Evolutionary conservation across 2,113 vertebrate genomes (phyloP).

Genomic region (Embiotoca jacksoni): DNA sequence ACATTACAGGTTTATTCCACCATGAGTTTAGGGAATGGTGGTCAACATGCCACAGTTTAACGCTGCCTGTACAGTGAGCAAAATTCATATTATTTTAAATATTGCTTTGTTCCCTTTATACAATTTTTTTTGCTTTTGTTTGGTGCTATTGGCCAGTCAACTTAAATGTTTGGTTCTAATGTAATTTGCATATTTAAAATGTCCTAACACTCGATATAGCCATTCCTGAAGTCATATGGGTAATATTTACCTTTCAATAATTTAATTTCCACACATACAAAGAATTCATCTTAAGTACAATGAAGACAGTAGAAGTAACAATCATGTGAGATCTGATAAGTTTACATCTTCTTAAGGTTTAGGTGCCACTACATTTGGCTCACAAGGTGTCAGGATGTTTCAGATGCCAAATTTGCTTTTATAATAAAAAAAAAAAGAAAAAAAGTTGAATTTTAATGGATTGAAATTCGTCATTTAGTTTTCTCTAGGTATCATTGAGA

Average conservation of each 20-base stretch:
- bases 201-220: slow-evolving; percentile 29
- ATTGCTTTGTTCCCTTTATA: slow-evolving; percentile 67
- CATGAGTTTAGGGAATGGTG: slow-evolving; percentile 12
- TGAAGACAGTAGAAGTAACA: not conserved
- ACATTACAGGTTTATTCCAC: slow-evolving; percentile 33
- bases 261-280: slow-evolving; percentile 8
- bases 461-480: too few relatives aligned
- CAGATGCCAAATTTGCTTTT: slow-evolving; percentile 67
- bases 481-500: too few relatives aligned
- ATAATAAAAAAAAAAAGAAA: not conserved
- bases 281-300: not conserved
- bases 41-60: slow-evolving; percentile 35
- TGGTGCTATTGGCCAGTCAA: slow-evolving; percentile 67
- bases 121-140: slow-evolving; percentile 62
- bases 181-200: slow-evolving; percentile 48
- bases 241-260: slow-evolving; percentile 57
- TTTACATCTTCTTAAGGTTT: slow-evolving; percentile 14
- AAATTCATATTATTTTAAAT: slow-evolving; percentile 29
- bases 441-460: too few relatives aligned
- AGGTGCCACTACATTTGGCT: slow-evolving; percentile 56
- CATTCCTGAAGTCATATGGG: slow-evolving; percentile 36
- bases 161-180: slow-evolving; percentile 38
- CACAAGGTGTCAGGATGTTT: slow-evolving; percentile 28
- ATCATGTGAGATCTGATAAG: slow-evolving; percentile 1
- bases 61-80: slow-evolving; percentile 33